Base-by-base conservation (phyloP, 2,888 invertebrate species). In the Abrostola triplasia region DNA sequence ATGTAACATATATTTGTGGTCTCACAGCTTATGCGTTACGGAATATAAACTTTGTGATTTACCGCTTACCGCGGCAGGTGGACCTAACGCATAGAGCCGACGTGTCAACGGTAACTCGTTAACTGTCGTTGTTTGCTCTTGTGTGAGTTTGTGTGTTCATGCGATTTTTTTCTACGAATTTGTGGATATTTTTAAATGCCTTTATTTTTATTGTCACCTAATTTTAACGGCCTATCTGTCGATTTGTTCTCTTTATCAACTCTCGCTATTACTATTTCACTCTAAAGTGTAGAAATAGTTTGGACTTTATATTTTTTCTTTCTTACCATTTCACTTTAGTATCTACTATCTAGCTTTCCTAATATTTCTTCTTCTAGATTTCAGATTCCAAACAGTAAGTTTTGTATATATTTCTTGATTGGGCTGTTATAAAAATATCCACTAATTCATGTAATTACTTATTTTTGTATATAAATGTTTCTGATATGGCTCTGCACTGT, bases 41-140 rank as follows among this genome's bases (percentile, higher is more conserved):
- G 70, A 77, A 77, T 87, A 84, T 44, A 77, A 87, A 85, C 66
- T 83, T 85, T 88, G 83, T 90, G 84, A 85, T 93, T 93, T 90
- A 78, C 88, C 91, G 92, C 92, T 91, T 91, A 89, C 92, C 85
- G 85, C 90, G 91, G 87, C 93, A 95, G 95, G 89, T 95, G 95
- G 95, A 95, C 95, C 88, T 95, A 95, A 92, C 93, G 92, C 90
- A 92, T 93, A 93, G 89, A 89, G 88, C 88, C 92, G 84, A 88
- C 92, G 90, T 90, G 86, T 88, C 87, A 86, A 94, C 89, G 94
- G 94, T 94, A 94, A 94, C 78, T 81, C 76, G 82, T 83, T 82
- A 79, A 75, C 67, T 68, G 76, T 79, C 76, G 81, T 84, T 84
- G 80, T 84, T 84, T 85, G 81, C 83, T 84, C 84, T 83, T 86